Percentiles rank a stretch among this genome's conserved stretches.
Evolutionary conservation across 2,888 invertebrate species (phyloP).

Genomic region (Strigamia maritima): DNA sequence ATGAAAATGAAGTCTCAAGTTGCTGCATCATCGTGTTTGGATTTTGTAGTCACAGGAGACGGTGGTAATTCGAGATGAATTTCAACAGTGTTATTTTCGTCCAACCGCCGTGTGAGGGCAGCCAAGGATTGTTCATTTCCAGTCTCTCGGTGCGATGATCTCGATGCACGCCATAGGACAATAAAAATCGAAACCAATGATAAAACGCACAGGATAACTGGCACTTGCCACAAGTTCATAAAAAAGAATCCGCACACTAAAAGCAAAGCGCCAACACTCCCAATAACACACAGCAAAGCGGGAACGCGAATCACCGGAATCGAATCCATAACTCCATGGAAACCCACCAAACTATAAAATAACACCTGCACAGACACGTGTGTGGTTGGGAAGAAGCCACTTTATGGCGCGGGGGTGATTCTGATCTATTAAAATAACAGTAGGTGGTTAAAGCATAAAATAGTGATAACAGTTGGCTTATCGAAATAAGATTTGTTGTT

Average conservation of each 20-base stretch:
- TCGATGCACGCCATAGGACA: not conserved
- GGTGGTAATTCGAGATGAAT: constrained; percentile 1
- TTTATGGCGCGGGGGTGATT: not conserved
- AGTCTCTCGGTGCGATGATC: not conserved
- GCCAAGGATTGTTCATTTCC: not conserved
- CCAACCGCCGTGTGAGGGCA: constrained; percentile 12
- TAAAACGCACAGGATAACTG: not conserved
- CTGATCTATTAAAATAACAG: not conserved
- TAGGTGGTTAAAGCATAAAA: not conserved
- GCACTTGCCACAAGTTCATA: constrained; percentile 13
- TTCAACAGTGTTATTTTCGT: constrained; percentile 1
- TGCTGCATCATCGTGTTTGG: not conserved
- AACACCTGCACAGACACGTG: constrained; percentile 2
- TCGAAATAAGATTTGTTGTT: not conserved
- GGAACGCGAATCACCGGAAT: not conserved
- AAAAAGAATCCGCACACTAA: not conserved
- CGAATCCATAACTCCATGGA: not conserved
- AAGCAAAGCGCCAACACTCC: not conserved
- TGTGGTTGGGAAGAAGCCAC: not conserved
- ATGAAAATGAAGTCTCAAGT: not conserved
- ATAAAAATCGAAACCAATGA: not conserved
- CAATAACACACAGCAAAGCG: not conserved
- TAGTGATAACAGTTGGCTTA: too few relatives aligned
- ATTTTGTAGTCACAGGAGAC: not conserved
- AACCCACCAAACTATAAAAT: not conserved